Conservation (phyloP, 2,797 vertebrate genomes). For the Gymnopithys bicolor region DNA sequence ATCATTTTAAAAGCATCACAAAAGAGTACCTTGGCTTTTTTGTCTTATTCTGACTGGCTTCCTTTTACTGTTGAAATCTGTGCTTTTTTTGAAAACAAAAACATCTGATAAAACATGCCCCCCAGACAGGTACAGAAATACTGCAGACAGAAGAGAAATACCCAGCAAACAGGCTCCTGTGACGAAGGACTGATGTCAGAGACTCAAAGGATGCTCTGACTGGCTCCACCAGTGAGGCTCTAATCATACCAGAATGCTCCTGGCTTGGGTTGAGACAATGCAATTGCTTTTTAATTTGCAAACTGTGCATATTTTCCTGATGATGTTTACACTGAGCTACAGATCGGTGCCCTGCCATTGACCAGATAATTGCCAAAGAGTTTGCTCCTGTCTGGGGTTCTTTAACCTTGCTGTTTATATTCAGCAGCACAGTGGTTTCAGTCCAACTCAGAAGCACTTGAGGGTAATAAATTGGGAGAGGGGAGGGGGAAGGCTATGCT, state of each 20-base stretch:
- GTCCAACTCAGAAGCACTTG: slow-evolving; percentile 31
- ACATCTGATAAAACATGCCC: neutral
- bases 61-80: neutral
- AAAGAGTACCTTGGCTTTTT: neutral
- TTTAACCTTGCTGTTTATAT: slow-evolving; percentile 37
- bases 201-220: neutral
- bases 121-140: neutral
- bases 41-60: neutral
- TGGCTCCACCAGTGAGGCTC: neutral
- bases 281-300: slow-evolving; percentile 55
- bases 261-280: neutral
- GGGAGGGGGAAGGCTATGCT: neutral
- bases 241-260: neutral
- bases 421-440: slow-evolving; percentile 14
- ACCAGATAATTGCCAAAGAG: slow-evolving; percentile 49
- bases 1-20: neutral
- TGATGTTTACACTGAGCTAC: slow-evolving; percentile 29
- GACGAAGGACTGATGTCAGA: neutral
- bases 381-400: slow-evolving; percentile 32
- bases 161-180: neutral
- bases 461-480: slow-evolving; percentile 42
- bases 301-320: slow-evolving; percentile 45
- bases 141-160: neutral
- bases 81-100: neutral
- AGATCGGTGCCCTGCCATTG: slow-evolving; percentile 32